phyloP scores from a whole-genome alignment of 2,888 invertebrate genomes.

The Mantis religiosa region DNA sequence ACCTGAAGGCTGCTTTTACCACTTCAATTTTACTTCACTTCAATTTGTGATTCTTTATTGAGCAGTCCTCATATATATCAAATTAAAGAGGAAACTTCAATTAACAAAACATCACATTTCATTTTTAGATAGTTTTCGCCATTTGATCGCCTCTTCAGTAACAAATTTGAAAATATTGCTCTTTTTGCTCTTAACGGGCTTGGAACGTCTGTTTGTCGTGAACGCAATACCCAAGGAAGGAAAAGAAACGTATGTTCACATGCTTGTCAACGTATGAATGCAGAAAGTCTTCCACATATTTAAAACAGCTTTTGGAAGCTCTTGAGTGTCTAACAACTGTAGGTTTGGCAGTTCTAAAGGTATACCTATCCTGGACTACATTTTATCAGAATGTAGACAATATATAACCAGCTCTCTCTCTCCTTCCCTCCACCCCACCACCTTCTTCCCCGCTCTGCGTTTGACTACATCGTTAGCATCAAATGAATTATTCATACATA shows the following conservation, averaged over 20 bases:
- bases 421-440: neutral
- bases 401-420: slow-evolving; percentile 6
- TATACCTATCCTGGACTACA: neutral
- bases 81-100: no score
- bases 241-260: neutral
- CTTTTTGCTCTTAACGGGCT: neutral
- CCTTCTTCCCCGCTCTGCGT: neutral
- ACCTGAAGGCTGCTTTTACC: no score
- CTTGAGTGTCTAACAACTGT: neutral
- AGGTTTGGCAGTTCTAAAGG: neutral
- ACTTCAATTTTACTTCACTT: no score
- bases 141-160: no score
- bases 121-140: no score
- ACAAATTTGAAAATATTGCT: neutral
- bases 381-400: neutral
- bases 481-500: slow-evolving; percentile 26
- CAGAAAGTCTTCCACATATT: neutral
- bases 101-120: no score
- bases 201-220: no score
- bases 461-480: slow-evolving; percentile 26
- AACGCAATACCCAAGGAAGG: no score
- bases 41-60: no score
- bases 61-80: no score
- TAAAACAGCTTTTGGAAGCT: neutral
- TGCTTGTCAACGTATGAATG: neutral